Percentiles rank a stretch among this genome's conserved stretches.
phyloP scores from a whole-genome alignment of 2,113 vertebrate genomes.

The Saguinus midas region DNA sequence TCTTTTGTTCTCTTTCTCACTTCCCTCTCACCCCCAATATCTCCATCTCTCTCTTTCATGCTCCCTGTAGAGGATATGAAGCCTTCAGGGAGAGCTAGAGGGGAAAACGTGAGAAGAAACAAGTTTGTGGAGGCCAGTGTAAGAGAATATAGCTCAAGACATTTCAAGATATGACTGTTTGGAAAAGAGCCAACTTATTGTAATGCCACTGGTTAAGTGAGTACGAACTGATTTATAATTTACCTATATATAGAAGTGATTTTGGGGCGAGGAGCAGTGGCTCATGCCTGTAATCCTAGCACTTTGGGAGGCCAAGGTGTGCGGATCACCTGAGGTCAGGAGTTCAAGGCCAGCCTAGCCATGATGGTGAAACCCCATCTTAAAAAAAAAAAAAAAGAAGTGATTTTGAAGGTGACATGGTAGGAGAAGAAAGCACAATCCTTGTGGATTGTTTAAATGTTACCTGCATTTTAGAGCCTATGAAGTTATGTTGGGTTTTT shows the following conservation, averaged over 20 bases:
- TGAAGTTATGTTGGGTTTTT: neutral
- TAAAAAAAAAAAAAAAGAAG: neutral
- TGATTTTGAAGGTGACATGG: conserved; percentile 30
- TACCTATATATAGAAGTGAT: neutral
- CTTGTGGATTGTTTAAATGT: conserved; percentile 3
- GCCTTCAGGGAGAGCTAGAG: neutral
- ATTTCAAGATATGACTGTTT: neutral
- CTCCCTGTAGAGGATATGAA: neutral
- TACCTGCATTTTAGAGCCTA: neutral
- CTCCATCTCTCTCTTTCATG: neutral
- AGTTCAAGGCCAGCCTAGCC: too few relatives aligned
- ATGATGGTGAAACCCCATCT: too few relatives aligned
- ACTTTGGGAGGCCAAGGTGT: too few relatives aligned
- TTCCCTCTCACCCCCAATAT: neutral
- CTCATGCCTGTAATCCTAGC: too few relatives aligned
- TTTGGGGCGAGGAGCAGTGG: neutral
- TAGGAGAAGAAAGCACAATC: neutral
- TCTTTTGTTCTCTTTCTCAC: neutral
- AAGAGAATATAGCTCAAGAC: neutral
- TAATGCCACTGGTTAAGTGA: neutral
- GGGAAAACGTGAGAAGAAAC: neutral
- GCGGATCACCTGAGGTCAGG: too few relatives aligned
- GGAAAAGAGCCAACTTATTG: neutral
- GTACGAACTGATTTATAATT: conserved; percentile 17
- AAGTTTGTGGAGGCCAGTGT: neutral